Base-by-base conservation (phyloP, 2,113 vertebrate genomes). In the Crotalus tigris region DNA sequence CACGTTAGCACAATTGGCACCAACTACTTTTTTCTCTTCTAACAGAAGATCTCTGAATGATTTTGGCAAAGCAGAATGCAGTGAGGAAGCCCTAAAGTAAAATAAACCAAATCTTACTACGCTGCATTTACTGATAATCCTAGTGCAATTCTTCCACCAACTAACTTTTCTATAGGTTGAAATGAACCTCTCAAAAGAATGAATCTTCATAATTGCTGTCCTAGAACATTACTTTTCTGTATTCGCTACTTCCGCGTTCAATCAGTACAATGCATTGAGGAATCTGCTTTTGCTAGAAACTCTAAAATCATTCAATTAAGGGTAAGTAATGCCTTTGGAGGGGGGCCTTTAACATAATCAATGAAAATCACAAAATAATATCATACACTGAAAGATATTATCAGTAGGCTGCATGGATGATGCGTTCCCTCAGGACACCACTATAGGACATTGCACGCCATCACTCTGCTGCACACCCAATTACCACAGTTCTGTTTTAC, bases 11-110 rank as follows among this genome's bases (percentile, higher is more conserved):
- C 96, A 98, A 95, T 94, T 92, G 93, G 96, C 92, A 94, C 85
- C 96, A 92, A 97, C 33, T 91, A 91, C 92, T 92, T 97, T 98
- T 96, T 98, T 98, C 96, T 99, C 99, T 96, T 99, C 98, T 85
- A 97, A 95, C 94, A 98, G 95, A 69, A 99, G 98, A 91, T 99
- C 98, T 93, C 98, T 97, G 95, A 99, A 99, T 92, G 98, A 98
- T 85, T 97, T 98, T 4, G 98, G 98, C 90, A 98, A 98, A 85
- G 97, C 85, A 75, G 98, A 98, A 96, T 98, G 97, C 19, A 98
- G 96, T 23, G 98, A 96, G 95, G 97, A 97, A 13, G 97, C 97
- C 98, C 99, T 99, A 51, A 46, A 85, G 54, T 33, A 39, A 61
- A 54, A 87, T 44, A 55, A 58, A 91, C 33, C 24, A 87, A 44